Conservation (phyloP, 2,113 vertebrate species). For the Raja brachyura region DNA sequence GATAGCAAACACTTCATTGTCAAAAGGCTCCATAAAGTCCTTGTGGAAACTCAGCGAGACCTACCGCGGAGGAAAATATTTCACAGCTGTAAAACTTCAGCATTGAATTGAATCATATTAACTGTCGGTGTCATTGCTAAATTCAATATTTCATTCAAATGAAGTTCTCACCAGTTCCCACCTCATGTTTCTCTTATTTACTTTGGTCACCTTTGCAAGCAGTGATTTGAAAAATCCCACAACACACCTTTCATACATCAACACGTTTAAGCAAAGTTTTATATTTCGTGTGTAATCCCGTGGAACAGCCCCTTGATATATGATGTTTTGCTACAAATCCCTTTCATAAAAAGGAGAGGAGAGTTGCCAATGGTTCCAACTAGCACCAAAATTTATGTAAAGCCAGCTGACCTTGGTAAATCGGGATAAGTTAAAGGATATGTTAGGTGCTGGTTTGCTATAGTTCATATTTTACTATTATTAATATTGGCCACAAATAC, state of each 20-base stretch:
- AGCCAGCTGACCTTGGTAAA: not conserved
- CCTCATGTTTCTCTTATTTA: not conserved
- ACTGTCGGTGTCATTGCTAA: not conserved
- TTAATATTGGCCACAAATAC: not conserved
- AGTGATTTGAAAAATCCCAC: not conserved
- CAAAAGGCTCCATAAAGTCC: not conserved
- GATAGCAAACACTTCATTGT: not conserved
- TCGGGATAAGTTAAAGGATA: not conserved
- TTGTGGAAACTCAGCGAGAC: not conserved
- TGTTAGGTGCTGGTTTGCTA: slow-evolving; percentile 8
- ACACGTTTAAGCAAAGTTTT: not conserved
- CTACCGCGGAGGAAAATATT: not conserved
- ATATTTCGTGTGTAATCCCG: not conserved
- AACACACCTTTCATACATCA: slow-evolving; percentile 13
- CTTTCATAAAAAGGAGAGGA: not conserved
- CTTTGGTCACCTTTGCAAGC: not conserved
- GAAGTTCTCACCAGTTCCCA: not conserved
- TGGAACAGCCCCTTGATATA: not conserved
- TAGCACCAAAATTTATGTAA: not conserved
- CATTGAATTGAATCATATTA: not conserved
- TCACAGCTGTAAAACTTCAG: not conserved
- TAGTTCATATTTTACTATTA: slow-evolving; percentile 1
- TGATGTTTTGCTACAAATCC: not conserved
- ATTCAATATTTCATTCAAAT: not conserved
- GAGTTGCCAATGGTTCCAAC: not conserved